These are phyloP conservation scores for Anorthoa munda DNA, from an alignment of 2,888 invertebrate genomes.

Conservation along the genomic window DNA sequence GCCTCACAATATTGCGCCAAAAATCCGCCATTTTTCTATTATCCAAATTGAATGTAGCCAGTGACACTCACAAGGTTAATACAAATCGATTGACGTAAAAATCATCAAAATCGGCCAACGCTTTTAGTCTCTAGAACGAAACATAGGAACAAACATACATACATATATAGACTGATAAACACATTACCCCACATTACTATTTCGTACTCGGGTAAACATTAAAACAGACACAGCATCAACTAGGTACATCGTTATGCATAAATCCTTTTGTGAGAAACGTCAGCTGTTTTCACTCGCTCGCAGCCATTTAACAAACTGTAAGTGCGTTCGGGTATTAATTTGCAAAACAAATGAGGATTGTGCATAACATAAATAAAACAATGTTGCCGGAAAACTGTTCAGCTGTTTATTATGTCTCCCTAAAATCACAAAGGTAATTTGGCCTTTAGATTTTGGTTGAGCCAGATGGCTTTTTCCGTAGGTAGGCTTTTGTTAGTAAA, in stretches of 20 bases:
- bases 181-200: too few relatives aligned
- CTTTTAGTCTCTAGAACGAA: too few relatives aligned
- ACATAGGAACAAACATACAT: too few relatives aligned
- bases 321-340: constrained; percentile 85
- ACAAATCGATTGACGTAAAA: too few relatives aligned
- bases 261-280: constrained; percentile 75
- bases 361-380: constrained; percentile 70
- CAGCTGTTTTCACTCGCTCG: constrained; percentile 79
- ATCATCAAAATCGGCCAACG: too few relatives aligned
- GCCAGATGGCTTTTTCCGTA: constrained; percentile 36
- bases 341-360: constrained; percentile 84
- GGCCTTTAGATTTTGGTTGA: constrained; percentile 26
- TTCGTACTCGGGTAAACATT: too few relatives aligned
- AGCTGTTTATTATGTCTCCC: constrained; percentile 58
- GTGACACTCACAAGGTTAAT: too few relatives aligned
- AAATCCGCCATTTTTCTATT: too few relatives aligned
- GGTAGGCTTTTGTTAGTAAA: constrained; percentile 10
- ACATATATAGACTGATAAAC: too few relatives aligned
- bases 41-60: too few relatives aligned
- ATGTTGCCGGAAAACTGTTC: constrained; percentile 59
- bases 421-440: constrained; percentile 67
- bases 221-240: constrained; percentile 62
- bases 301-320: constrained; percentile 81
- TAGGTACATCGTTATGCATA: constrained; percentile 66
- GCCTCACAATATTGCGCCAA: too few relatives aligned